These are phyloP conservation scores for Eilema caniola DNA, from an alignment of 2,888 invertebrate genomes.

Conservation along the genomic window DNA sequence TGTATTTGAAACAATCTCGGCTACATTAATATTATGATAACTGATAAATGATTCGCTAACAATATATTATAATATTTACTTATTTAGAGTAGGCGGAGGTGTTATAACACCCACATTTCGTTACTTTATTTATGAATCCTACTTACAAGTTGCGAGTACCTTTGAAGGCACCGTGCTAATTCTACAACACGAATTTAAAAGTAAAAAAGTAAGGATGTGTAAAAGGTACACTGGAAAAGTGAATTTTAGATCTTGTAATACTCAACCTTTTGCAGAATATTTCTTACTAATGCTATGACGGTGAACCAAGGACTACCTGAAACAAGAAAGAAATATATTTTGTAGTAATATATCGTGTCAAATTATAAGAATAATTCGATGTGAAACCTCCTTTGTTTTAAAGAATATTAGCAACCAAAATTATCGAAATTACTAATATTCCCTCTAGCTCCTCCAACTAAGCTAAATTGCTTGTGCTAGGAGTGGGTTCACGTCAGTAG, in stretches of 20 bases:
- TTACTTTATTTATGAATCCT: background rate
- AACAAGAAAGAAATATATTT: conserved; percentile 30
- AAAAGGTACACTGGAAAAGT: background rate
- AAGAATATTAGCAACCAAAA: too few relatives aligned
- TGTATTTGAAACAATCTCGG: too few relatives aligned
- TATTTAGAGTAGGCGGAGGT: background rate
- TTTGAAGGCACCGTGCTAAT: too few relatives aligned
- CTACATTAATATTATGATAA: background rate
- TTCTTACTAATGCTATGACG: background rate
- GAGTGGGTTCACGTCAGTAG: too few relatives aligned
- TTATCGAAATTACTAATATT: too few relatives aligned
- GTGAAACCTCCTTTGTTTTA: too few relatives aligned
- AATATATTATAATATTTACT: background rate
- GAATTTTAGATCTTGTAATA: background rate
- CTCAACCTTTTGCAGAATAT: background rate
- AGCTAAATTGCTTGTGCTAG: too few relatives aligned
- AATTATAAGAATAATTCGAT: too few relatives aligned
- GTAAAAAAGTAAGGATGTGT: background rate
- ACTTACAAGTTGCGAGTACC: background rate
- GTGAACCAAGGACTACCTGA: conserved; percentile 35
- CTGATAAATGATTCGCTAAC: conserved; percentile 2
- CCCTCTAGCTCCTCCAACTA: too few relatives aligned
- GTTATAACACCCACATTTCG: background rate
- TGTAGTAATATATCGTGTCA: background rate
- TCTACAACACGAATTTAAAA: background rate